Evolutionary conservation across 2,888 invertebrate genomes (phyloP), one percentile per base, ranked within the genome.

Genomic region (Xestoiulus laeticollis): DNA sequence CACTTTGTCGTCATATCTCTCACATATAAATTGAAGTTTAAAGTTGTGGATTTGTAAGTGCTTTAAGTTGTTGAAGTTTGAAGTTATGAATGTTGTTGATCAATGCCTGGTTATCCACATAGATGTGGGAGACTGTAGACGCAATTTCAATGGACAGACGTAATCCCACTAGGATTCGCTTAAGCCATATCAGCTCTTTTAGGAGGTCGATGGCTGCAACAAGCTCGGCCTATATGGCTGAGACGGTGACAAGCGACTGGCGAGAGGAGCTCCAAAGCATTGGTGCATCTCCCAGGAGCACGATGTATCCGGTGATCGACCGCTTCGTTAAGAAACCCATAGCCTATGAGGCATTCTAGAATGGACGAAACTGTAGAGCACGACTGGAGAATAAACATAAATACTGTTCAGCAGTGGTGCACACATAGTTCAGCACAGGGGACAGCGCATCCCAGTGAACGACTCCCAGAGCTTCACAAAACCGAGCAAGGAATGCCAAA

Each of bases 221-320:
- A 85, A 89, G 89, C 83, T 90, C 90, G 10, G 90, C 89, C 85
- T 90, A 90, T 4, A 89, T 90, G 0, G 90, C 90, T 3, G 90
- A 90, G 10, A 89, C 88, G 12, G 90, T 88, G 0, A 90, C 90
- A 14, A 88, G 88, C 59, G 89, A 89, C 88, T 90, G 90, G 32
- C 88, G 88, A 86, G 89, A 84, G 38, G 88, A 89, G 0, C 30
- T 19, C 90, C 90, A 90, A 68, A 48, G 88, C 0, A 90, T 82
- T 0, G 88, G 88, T 0, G 53, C 87, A 10, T 38, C 0, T 10
- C 19, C n/a, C 14, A 85, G 4, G 32, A 85, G 14, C 0, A 85
- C n/a, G 16, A 85, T 32, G 19, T 33, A 85, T 1, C 85, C 38
- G n/a, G 32, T 6, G 19, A 33, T 12, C 16, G 10, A 33, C 14